Evolutionary conservation across 2,888 invertebrate species (phyloP).

Genomic region (Euspilapteryx auroguttella): DNA sequence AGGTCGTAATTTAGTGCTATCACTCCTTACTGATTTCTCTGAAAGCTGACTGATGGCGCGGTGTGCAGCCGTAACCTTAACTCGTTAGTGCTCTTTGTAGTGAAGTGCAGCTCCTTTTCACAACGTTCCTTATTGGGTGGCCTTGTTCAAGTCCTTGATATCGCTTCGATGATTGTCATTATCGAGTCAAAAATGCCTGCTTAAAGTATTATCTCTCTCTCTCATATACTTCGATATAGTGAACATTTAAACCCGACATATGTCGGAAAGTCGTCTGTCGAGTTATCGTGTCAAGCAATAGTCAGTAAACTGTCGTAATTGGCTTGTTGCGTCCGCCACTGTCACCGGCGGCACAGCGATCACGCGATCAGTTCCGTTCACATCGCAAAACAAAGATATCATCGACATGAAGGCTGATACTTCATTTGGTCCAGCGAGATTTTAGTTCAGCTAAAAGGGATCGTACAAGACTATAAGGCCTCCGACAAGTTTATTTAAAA

Average conservation of each 20-base stretch:
- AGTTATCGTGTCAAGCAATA: slow-evolving; percentile 1
- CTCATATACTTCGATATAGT: no score
- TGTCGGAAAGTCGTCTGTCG: slow-evolving; percentile 1
- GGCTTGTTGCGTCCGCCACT: slow-evolving; percentile 1
- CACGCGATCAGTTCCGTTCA: slow-evolving; percentile 11
- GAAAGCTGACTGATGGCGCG: neutral
- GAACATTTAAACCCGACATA: no score
- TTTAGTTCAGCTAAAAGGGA: no score
- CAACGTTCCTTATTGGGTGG: no score
- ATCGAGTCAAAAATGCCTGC: no score
- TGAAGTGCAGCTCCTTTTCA: no score
- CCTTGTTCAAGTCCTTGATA: no score
- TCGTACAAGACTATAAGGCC: no score
- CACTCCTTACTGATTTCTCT: slow-evolving; percentile 8
- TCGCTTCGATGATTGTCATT: no score
- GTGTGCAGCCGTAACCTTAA: neutral
- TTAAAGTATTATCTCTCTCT: no score
- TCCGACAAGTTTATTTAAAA: no score
- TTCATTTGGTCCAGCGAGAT: neutral
- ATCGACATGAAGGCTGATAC: neutral
- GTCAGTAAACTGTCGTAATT: slow-evolving; percentile 3
- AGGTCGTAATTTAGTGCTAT: slow-evolving; percentile 11
- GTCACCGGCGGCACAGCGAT: slow-evolving; percentile 6
- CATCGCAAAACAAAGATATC: slow-evolving; percentile 5
- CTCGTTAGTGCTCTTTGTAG: neutral